phyloP scores from a whole-genome alignment of 2,797 vertebrate species.

The Sebastes jordani region DNA sequence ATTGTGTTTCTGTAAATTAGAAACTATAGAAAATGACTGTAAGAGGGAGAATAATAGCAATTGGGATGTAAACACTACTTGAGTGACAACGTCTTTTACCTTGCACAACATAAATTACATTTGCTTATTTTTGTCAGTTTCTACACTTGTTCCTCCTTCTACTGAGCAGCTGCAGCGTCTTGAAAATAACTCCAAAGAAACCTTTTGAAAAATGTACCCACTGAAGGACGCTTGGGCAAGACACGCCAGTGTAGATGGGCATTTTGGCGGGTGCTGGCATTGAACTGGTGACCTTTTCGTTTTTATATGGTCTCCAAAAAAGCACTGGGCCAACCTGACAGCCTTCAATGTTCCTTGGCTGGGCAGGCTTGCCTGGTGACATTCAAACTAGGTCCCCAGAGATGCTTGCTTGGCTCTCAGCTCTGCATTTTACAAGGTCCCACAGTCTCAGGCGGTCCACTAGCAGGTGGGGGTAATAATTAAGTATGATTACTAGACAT shows the following conservation, averaged over 20 bases:
- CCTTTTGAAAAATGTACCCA: neutral
- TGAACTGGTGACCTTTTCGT: slow-evolving; percentile 64
- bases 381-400: slow-evolving; percentile 66
- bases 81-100: neutral
- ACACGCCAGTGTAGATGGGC: neutral
- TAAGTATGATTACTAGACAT: slow-evolving; percentile 75
- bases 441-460: slow-evolving; percentile 52
- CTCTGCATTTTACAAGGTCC: slow-evolving; percentile 66
- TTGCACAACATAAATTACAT: neutral
- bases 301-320: slow-evolving; percentile 46
- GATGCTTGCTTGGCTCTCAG: slow-evolving; percentile 57
- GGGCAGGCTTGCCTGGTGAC: slow-evolving; percentile 56
- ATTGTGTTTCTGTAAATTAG: neutral
- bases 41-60: neutral
- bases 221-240: slow-evolving; percentile 25
- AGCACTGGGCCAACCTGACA: slow-evolving; percentile 57
- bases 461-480: slow-evolving; percentile 78
- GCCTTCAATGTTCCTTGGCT: slow-evolving; percentile 64
- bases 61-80: neutral
- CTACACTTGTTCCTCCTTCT: neutral
- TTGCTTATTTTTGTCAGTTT: neutral
- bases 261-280: slow-evolving; percentile 42
- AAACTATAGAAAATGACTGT: neutral
- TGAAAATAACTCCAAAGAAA: neutral
- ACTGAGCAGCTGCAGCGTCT: slow-evolving; percentile 15